These are phyloP conservation scores for Oryzaephilus surinamensis DNA, from an alignment of 1,140 invertebrate genomes.

Conservation along the genomic window DNA sequence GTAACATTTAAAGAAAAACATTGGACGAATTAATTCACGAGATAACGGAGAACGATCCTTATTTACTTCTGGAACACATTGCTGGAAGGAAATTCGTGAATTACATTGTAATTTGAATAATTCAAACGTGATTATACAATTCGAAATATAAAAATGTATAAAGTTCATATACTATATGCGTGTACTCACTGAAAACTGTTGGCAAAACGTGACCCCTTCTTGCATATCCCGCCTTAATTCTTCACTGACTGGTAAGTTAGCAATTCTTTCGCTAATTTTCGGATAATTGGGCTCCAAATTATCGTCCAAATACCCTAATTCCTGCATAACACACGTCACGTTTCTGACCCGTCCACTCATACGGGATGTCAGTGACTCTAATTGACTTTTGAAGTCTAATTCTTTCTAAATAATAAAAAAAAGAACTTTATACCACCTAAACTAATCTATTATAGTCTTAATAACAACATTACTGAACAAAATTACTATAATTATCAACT, in stretches of 20 bases:
- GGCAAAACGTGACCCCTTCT: constrained; percentile 51
- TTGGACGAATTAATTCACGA: constrained; percentile 48
- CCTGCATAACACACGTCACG: constrained; percentile 56
- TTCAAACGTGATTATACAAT: too few species aligned
- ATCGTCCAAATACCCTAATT: constrained; percentile 52
- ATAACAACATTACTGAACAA: too few species aligned
- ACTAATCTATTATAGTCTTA: too few species aligned
- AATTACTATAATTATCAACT: too few species aligned
- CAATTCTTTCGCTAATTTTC: constrained; percentile 47
- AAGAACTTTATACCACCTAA: too few species aligned
- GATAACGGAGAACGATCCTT: constrained; percentile 47
- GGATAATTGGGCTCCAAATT: constrained; percentile 52
- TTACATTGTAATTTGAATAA: not conserved
- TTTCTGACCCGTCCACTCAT: constrained; percentile 43
- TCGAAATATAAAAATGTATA: not conserved
- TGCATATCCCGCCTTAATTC: constrained; percentile 51
- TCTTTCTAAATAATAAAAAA: constrained; percentile 46
- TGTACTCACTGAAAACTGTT: constrained; percentile 49
- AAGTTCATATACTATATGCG: not conserved
- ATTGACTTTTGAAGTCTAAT: constrained; percentile 45
- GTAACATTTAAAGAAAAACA: constrained; percentile 60
- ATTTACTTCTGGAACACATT: constrained; percentile 53
- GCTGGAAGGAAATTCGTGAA: constrained; percentile 35
- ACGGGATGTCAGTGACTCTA: constrained; percentile 44
- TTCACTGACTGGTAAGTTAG: constrained; percentile 43